Conservation (phyloP, 1,140 invertebrate genomes). For the Orchestia grillus region DNA sequence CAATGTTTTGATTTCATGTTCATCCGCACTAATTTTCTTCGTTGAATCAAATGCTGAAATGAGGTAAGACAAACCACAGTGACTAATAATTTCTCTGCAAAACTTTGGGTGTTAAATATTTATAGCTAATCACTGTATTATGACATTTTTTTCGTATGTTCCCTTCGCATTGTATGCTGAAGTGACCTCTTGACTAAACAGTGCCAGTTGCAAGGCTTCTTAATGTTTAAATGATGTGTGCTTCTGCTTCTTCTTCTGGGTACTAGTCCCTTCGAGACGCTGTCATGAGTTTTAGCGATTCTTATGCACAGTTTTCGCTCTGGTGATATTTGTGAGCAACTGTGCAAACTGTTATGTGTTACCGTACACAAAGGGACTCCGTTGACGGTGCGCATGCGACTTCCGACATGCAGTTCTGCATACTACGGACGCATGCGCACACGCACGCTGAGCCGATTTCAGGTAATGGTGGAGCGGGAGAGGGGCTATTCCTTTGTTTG, state of each 20-base stretch:
- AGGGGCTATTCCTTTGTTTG: not conserved
- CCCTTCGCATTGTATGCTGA: not conserved
- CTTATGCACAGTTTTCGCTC: not conserved
- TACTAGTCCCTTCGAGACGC: not conserved
- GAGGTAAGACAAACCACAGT: not conserved
- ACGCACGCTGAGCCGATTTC: not conserved
- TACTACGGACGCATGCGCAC: not conserved
- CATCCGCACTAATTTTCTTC: not conserved
- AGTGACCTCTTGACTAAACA: not conserved
- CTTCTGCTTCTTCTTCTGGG: not conserved
- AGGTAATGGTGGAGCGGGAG: not conserved
- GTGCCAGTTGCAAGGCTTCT: not conserved
- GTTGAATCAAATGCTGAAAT: not conserved
- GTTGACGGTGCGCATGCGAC: not conserved
- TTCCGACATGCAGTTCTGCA: not conserved
- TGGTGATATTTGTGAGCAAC: not conserved
- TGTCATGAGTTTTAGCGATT: not conserved
- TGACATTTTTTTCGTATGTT: not conserved
- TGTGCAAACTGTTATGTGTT: constrained; percentile 1
- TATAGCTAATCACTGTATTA: not conserved
- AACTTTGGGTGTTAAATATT: not conserved
- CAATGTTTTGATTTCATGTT: not conserved
- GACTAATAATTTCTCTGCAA: not conserved
- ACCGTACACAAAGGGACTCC: not conserved
- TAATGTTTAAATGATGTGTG: not conserved